Conservation (phyloP, 2,797 vertebrate species). For the Dendrocincla tyrannina region DNA sequence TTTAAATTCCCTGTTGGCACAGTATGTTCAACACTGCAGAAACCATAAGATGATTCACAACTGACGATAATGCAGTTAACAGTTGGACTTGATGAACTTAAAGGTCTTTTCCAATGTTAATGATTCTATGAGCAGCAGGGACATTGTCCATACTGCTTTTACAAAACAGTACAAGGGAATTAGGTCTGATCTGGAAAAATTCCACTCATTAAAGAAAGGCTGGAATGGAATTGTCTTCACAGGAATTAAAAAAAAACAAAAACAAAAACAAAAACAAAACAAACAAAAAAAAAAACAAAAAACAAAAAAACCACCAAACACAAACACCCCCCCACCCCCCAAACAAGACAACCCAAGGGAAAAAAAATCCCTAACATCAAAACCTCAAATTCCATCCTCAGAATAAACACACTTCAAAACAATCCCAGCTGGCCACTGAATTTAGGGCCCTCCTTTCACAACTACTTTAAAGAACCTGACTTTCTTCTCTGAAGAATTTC, state of each 20-base stretch:
- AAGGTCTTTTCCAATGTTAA: background rate
- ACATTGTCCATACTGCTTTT: background rate
- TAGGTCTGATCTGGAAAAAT: background rate
- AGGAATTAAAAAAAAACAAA: background rate
- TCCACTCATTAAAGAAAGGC: background rate
- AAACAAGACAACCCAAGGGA: background rate
- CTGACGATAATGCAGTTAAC: background rate
- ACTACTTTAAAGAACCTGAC: background rate
- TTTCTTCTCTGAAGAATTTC: background rate
- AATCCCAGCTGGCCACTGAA: background rate
- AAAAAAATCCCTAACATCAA: background rate
- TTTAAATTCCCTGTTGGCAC: background rate
- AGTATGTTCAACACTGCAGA: background rate
- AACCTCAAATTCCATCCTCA: background rate
- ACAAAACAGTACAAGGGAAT: background rate
- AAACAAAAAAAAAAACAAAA: background rate
- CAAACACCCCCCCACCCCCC: too few relatives aligned
- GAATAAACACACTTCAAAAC: background rate
- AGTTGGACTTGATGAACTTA: background rate
- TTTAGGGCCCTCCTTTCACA: background rate
- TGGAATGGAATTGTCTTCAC: background rate
- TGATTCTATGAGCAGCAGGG: background rate
- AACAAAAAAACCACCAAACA: background rate
- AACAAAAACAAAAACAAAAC: background rate
- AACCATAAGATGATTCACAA: background rate